A percentile compares a stretch with the other conserved stretches of the same genome.
These are phyloP conservation scores for Drosophila melanogaster DNA, from an alignment of 1,140 invertebrate genomes.

Conservation along the genomic window Release_6_plus_ISO1_MT NT_033777.3:17822001-17822500, in stretches of 20 bases:
- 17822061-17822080: no score
- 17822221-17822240: slow-evolving; percentile 13
- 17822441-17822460: slow-evolving; percentile 83
- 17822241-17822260: slow-evolving; percentile 47
- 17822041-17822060: no score
- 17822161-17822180: background rate
- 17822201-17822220: slow-evolving; percentile 18
- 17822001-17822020: no score
- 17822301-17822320: background rate
- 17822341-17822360: slow-evolving; percentile 19
- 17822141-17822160: background rate
- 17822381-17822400: slow-evolving; percentile 51
- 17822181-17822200: background rate
- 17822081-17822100: no score
- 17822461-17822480: slow-evolving; percentile 58
- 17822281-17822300: slow-evolving; percentile 6
- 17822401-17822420: slow-evolving; percentile 35
- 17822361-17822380: slow-evolving; percentile 37
- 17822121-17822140: background rate
- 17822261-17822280: slow-evolving; percentile 47
- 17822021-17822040: no score
- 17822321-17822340: background rate
- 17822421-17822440: slow-evolving; percentile 66
- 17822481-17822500: slow-evolving; percentile 14
- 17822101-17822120: no score